A percentile compares a stretch with the other conserved stretches of the same genome.
Evolutionary conservation across 1,140 invertebrate species (phyloP).

Genomic region (Yoshiicerus persimilis): DNA sequence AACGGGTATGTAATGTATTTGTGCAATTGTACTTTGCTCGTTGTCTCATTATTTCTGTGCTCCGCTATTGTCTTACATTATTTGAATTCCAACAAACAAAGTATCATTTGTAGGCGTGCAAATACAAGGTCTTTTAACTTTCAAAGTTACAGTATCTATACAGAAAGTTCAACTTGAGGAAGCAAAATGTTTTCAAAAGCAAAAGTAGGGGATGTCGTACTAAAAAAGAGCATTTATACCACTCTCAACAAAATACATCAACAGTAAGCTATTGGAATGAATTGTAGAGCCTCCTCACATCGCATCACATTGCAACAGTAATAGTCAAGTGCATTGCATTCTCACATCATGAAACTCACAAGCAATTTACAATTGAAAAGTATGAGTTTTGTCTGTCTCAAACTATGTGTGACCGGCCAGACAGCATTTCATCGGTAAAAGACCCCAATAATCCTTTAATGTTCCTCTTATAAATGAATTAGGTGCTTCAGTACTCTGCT

Average conservation of each 20-base stretch:
- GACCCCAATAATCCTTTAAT: not conserved
- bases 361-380: not conserved
- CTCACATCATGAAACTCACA: not conserved
- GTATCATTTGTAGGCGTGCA: not conserved
- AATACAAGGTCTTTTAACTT: not conserved
- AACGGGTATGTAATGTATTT: not conserved
- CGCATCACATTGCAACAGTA: not conserved
- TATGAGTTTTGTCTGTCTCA: not conserved
- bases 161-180: not conserved
- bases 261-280: not conserved
- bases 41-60: not conserved
- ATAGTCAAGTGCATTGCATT: not conserved
- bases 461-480: not conserved
- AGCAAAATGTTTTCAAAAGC: not conserved
- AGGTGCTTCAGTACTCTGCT: not conserved
- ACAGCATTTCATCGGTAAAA: not conserved
- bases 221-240: not conserved
- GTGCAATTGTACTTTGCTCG: not conserved
- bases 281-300: not conserved
- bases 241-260: not conserved
- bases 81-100: not conserved
- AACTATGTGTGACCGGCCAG: not conserved
- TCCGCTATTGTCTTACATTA: not conserved
- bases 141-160: not conserved
- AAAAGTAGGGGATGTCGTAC: not conserved